Evolutionary conservation across 2,797 vertebrate species (phyloP).

Genomic region (Dendrocincla fuliginosa): DNA sequence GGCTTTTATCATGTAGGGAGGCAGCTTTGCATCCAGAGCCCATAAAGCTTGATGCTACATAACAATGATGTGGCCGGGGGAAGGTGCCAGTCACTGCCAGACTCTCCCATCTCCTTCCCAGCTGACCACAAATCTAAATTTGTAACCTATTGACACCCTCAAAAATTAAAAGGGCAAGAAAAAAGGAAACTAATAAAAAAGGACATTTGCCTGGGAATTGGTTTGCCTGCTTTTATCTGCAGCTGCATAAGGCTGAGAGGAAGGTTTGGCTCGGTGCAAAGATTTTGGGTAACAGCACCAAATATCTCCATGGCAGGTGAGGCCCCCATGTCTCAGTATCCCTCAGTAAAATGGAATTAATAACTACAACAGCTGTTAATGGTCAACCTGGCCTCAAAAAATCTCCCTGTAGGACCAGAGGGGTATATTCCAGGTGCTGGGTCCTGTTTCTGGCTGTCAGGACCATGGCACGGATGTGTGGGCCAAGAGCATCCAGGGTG

Average conservation of each 20-base stretch:
- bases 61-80: background rate
- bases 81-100: constrained; percentile 38
- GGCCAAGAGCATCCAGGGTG: background rate
- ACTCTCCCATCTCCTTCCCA: background rate
- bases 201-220: background rate
- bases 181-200: background rate
- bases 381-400: background rate
- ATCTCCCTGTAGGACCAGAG: background rate
- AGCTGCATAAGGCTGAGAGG: background rate
- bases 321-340: background rate
- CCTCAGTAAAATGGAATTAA: background rate
- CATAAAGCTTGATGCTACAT: background rate
- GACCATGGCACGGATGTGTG: background rate
- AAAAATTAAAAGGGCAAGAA: background rate
- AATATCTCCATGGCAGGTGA: background rate
- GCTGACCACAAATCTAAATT: background rate
- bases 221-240: background rate
- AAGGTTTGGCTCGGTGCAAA: background rate
- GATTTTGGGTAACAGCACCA: background rate
- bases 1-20: constrained; percentile 46
- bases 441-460: background rate
- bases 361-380: background rate
- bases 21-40: constrained; percentile 47
- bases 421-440: background rate
- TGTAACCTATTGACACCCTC: background rate